Conservation (phyloP, 2,113 vertebrate genomes). For the Oreotrochilus melanogaster region DNA sequence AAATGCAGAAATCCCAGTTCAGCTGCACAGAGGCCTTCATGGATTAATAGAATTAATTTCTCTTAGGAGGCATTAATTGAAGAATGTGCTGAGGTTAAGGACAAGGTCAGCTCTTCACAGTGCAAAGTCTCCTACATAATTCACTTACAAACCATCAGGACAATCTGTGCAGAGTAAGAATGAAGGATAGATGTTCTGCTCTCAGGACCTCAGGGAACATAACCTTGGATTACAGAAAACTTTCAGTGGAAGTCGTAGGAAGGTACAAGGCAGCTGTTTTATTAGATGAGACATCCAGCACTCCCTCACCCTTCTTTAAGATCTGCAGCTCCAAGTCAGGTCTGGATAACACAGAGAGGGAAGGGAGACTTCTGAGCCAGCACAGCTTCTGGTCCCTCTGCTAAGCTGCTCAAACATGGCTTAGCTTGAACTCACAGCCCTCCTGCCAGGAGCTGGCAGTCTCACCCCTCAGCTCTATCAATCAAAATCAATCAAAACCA, state of each 20-base stretch:
- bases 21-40: neutral
- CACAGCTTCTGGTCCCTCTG: neutral
- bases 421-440: neutral
- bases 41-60: conserved; percentile 61
- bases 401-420: neutral
- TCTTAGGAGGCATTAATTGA: conserved; percentile 52
- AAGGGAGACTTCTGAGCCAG: neutral
- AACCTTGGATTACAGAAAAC: neutral
- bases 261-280: neutral
- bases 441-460: neutral
- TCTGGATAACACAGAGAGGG: neutral
- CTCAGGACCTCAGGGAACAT: neutral
- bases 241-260: neutral
- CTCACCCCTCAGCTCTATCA: neutral
- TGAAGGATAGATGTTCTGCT: conserved; percentile 39
- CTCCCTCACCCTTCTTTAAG: neutral
- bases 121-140: conserved; percentile 44
- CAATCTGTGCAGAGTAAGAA: conserved; percentile 26
- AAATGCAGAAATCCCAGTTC: conserved; percentile 41
- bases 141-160: conserved; percentile 50
- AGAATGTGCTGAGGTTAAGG: conserved; percentile 57
- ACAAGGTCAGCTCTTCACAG: conserved; percentile 54
- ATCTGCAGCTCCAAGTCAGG: neutral
- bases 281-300: neutral
- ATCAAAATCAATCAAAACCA: neutral